Conservation (phyloP, 2,113 vertebrate species). For the Nipponia nippon region DNA sequence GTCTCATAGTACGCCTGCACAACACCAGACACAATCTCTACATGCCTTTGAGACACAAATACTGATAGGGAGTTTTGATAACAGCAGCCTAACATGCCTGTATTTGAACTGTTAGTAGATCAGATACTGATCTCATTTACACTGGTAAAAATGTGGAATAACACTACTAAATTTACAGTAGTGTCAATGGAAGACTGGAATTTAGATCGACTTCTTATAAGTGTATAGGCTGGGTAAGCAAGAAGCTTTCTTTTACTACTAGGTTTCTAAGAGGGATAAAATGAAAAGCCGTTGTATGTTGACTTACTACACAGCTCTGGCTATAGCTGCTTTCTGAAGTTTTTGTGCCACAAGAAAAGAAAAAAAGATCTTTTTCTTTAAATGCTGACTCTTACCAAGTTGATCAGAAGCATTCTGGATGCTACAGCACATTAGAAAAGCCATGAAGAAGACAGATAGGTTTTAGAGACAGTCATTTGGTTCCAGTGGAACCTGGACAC, state of each 20-base stretch:
- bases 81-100: not conserved
- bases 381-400: not conserved
- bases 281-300: not conserved
- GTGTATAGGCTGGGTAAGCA: not conserved
- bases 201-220: not conserved
- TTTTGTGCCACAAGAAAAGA: not conserved
- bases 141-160: not conserved
- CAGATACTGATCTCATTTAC: not conserved
- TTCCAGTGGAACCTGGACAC: not conserved
- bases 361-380: not conserved
- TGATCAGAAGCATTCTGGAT: not conserved
- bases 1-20: not conserved
- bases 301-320: not conserved
- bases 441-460: not conserved
- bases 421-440: not conserved
- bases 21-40: not conserved
- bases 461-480: constrained; percentile 6
- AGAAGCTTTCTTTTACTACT: not conserved
- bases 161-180: not conserved
- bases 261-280: not conserved
- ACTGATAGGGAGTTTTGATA: not conserved
- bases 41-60: not conserved
- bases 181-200: not conserved
- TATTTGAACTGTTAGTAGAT: not conserved
- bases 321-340: not conserved